Conservation (phyloP, 2,797 vertebrate species). For the Rhinatrema bivittatum region DNA sequence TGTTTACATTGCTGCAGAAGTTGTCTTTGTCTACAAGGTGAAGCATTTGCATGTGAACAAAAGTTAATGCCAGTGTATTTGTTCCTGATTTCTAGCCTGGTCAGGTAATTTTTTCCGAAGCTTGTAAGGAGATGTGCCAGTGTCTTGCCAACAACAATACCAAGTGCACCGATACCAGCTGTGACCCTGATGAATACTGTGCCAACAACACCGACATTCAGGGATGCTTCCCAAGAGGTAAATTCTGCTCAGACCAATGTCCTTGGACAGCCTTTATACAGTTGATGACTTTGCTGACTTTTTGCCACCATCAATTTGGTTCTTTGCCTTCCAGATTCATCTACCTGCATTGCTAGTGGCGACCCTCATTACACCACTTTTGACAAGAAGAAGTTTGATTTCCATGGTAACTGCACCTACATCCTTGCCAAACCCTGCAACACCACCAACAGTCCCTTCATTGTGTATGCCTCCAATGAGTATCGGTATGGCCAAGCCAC, state of each 20-base stretch:
- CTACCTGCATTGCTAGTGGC: conserved; percentile 44
- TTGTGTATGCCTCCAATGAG: conserved; percentile 58
- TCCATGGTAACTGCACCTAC: conserved; percentile 70
- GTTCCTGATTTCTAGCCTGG: no score
- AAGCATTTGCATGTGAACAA: no score
- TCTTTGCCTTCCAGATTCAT: conserved; percentile 28
- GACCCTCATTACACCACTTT: conserved; percentile 68
- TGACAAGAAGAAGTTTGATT: conserved; percentile 51
- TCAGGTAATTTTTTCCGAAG: conserved; percentile 48
- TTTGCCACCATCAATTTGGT: background rate
- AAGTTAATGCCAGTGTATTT: no score
- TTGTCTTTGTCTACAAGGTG: no score
- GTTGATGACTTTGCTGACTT: no score
- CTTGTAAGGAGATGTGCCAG: conserved; percentile 56
- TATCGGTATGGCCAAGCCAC: conserved; percentile 46
- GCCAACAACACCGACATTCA: conserved; percentile 41
- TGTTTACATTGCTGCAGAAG: no score
- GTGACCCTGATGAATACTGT: conserved; percentile 59
- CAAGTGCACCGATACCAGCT: conserved; percentile 57
- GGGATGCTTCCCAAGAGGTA: conserved; percentile 54
- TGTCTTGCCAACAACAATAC: conserved; percentile 63
- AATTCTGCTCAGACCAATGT: no score
- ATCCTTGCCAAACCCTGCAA: conserved; percentile 57
- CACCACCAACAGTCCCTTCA: conserved; percentile 41
- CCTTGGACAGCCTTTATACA: no score